Evolutionary conservation across 2,797 vertebrate species (phyloP).

Genomic region (Myotis daubentonii): DNA sequence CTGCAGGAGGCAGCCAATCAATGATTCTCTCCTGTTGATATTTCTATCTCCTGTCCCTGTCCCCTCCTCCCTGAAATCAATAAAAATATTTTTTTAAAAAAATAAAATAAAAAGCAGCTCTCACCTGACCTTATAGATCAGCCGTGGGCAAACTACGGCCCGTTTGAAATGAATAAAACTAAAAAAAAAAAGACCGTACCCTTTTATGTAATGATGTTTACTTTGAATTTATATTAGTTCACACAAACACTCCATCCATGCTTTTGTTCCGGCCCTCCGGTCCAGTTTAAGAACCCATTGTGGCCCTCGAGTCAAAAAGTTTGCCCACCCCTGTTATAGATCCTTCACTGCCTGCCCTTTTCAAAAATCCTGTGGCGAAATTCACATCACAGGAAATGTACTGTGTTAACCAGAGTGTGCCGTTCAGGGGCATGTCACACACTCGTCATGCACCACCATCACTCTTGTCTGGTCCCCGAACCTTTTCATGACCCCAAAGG

Average conservation of each 20-base stretch:
- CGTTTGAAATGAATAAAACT: no score
- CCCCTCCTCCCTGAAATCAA: not conserved
- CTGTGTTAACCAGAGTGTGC: rapidly evolving
- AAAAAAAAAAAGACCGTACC: no score
- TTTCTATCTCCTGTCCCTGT: not conserved
- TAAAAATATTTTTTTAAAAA: not conserved
- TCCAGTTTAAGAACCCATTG: no score
- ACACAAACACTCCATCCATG: no score
- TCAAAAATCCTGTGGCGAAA: not conserved
- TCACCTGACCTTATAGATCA: not conserved
- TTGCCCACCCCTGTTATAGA: no score
- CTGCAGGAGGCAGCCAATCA: not conserved
- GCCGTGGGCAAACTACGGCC: no score
- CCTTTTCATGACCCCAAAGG: rapidly evolving
- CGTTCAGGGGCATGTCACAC: not conserved
- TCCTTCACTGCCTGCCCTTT: no score
- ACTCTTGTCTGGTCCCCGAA: rapidly evolving
- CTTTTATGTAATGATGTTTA: no score
- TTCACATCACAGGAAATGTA: no score
- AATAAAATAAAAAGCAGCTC: not conserved
- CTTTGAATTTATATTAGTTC: no score
- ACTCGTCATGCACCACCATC: rapidly evolving
- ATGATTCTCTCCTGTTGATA: not conserved
- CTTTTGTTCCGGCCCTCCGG: no score
- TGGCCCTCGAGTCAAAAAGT: no score